phyloP scores from a whole-genome alignment of 2,888 invertebrate genomes.

The Nesidiocoris tenuis region DNA sequence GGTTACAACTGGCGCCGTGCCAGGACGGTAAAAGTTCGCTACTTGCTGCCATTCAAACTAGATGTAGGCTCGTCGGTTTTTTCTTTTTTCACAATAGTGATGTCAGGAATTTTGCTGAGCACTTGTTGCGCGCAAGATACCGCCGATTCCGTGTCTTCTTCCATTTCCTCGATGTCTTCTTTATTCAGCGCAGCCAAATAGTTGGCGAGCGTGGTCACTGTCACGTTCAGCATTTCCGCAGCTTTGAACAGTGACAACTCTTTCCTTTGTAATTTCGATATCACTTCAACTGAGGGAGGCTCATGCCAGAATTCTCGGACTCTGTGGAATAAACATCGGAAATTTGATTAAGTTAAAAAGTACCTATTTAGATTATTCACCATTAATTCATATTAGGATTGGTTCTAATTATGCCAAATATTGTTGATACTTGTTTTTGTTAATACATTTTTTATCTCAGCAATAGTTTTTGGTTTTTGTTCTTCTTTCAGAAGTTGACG shows the following conservation, averaged over 20 bases:
- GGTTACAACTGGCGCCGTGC: background rate
- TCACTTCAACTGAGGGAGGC: constrained; percentile 71
- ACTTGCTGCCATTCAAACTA: constrained; percentile 46
- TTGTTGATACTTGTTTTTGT: no score
- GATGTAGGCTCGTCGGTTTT: constrained; percentile 50
- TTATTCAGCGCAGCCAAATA: constrained; percentile 63
- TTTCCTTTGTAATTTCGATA: constrained; percentile 69
- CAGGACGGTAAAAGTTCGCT: constrained; percentile 5
- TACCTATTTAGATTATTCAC: no score
- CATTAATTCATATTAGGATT: no score
- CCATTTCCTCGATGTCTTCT: constrained; percentile 55
- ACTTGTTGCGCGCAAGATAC: constrained; percentile 50
- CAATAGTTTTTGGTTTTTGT: no score
- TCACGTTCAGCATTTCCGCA: constrained; percentile 73
- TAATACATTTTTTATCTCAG: background rate
- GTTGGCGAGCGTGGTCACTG: constrained; percentile 71
- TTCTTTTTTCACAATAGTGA: constrained; percentile 63
- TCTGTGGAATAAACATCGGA: no score
- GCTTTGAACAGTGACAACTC: constrained; percentile 72
- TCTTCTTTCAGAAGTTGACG: no score
- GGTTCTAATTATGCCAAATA: background rate
- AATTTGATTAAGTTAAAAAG: background rate
- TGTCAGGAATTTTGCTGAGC: constrained; percentile 58
- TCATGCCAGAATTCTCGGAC: constrained; percentile 76
- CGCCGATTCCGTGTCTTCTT: constrained; percentile 52